Percentiles rank a stretch among this genome's conserved stretches.
Conservation (phyloP, 2,888 invertebrate species). For the Nowickia ferox region DNA sequence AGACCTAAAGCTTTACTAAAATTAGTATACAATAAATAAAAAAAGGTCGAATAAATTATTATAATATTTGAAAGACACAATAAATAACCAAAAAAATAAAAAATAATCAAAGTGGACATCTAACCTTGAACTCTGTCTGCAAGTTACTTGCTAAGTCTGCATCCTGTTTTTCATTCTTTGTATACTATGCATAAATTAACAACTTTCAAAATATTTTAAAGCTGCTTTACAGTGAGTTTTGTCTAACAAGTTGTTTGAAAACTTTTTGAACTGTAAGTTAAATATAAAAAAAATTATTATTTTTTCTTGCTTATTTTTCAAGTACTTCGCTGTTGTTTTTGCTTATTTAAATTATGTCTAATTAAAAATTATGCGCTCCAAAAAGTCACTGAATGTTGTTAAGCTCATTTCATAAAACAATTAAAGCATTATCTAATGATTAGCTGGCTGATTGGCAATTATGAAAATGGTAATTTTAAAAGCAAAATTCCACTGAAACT, state of each 20-base stretch:
- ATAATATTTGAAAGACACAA: no score
- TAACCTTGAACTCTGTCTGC: no score
- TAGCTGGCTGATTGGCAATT: background rate
- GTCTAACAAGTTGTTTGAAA: no score
- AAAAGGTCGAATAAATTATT: no score
- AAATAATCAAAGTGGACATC: background rate
- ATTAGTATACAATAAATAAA: no score
- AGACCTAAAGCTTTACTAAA: no score
- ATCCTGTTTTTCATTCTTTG: no score
- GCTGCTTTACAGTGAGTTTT: background rate
- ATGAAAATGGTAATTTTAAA: background rate
- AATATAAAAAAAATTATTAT: background rate
- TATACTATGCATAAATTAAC: background rate
- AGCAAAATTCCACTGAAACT: no score
- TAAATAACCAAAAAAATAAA: background rate
- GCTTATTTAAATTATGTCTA: background rate
- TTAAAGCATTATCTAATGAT: constrained; percentile 29
- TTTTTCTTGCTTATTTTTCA: background rate
- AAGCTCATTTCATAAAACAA: background rate
- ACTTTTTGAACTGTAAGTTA: constrained; percentile 20
- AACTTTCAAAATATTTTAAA: background rate
- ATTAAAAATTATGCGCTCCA: constrained; percentile 53
- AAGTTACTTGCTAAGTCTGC: no score
- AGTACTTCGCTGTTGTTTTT: background rate
- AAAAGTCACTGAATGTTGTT: background rate